A percentile compares a stretch with the other conserved stretches of the same genome.
phyloP scores from a whole-genome alignment of 2,113 vertebrate genomes.

The Bucco capensis region DNA sequence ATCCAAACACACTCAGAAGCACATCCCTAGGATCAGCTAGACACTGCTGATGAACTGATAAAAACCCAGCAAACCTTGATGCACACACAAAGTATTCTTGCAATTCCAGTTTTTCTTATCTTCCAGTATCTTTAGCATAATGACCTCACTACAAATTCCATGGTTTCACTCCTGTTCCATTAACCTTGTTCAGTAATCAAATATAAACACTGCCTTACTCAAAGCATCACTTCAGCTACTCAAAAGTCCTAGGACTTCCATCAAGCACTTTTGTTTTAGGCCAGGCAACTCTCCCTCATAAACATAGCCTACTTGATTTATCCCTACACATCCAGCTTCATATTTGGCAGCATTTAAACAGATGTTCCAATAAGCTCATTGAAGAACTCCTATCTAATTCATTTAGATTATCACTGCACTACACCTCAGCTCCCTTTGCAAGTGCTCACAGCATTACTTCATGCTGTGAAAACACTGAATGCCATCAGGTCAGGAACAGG shows the following conservation, averaged over 20 bases:
- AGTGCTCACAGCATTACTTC: not conserved
- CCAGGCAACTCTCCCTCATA: not conserved
- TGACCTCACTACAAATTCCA: not conserved
- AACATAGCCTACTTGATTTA: not conserved
- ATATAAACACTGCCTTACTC: not conserved
- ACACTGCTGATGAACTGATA: not conserved
- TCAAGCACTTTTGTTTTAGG: not conserved
- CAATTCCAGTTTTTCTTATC: not conserved
- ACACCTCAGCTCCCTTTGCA: not conserved
- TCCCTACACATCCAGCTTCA: not conserved
- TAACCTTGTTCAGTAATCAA: not conserved
- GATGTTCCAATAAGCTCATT: not conserved
- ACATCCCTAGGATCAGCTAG: not conserved
- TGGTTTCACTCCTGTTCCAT: not conserved
- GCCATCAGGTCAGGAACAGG: not conserved
- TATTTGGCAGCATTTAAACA: not conserved
- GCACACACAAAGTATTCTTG: not conserved
- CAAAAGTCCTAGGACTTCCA: not conserved
- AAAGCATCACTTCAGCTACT: not conserved
- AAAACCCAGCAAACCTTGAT: not conserved
- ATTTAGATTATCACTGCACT: not conserved
- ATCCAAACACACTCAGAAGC: not conserved
- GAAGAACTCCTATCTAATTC: not conserved
- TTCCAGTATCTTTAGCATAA: not conserved
- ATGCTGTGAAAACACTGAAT: not conserved